Conservation (phyloP, 2,113 vertebrate species). For the Mola mola region DNA sequence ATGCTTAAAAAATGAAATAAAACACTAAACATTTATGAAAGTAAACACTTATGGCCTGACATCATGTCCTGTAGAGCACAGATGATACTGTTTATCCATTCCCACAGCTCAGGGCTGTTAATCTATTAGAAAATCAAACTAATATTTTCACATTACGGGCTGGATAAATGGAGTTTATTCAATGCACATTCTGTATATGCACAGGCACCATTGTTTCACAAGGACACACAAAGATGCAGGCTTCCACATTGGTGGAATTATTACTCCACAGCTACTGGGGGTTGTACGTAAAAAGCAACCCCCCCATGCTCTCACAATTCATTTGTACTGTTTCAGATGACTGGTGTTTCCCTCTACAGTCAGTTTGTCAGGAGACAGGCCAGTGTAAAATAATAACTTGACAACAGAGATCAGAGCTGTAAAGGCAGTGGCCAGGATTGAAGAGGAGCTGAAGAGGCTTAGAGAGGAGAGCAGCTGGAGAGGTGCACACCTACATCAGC, state of each 20-base stretch:
- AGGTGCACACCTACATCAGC: slow-evolving; percentile 51
- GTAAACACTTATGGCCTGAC: slow-evolving; percentile 14
- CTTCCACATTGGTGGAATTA: slow-evolving; percentile 1
- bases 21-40: too few species aligned
- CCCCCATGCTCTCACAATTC: slow-evolving; percentile 10
- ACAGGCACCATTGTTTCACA: background rate
- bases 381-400: slow-evolving; percentile 54
- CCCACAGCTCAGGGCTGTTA: too few species aligned
- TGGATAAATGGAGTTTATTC: too few species aligned
- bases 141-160: too few species aligned
- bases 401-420: slow-evolving; percentile 10
- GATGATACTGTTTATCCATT: too few species aligned
- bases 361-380: slow-evolving; percentile 40
- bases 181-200: too few species aligned
- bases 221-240: too few species aligned
- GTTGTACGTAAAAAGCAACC: slow-evolving; percentile 9
- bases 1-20: too few species aligned
- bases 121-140: too few species aligned
- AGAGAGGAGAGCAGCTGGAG: slow-evolving; percentile 56
- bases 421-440: slow-evolving; percentile 39
- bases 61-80: too few species aligned
- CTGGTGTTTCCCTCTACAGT: slow-evolving; percentile 12
- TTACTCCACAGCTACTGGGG: slow-evolving; percentile 5
- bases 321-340: slow-evolving; percentile 22
- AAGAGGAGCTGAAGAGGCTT: slow-evolving; percentile 67